These are phyloP conservation scores for Drosophila macrothrix DNA, from an alignment of 2,888 invertebrate genomes.

Conservation along the genomic window DNA sequence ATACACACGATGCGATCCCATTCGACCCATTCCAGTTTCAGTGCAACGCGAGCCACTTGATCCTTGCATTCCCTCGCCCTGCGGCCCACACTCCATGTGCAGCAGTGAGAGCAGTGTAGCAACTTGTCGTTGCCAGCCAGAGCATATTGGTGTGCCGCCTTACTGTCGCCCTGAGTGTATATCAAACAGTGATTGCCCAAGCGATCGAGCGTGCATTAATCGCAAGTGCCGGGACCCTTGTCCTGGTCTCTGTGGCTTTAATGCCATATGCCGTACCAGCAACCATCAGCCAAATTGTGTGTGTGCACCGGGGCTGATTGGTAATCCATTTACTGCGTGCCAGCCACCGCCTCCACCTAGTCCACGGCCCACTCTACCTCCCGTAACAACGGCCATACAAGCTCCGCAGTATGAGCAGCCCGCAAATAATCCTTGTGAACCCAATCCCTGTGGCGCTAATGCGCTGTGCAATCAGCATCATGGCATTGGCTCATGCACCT, in stretches of 20 bases:
- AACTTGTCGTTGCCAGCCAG: slow-evolving; percentile 90
- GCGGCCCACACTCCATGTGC: slow-evolving; percentile 91
- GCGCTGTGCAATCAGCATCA: slow-evolving; percentile 88
- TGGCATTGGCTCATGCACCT: slow-evolving; percentile 90
- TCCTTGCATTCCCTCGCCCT: slow-evolving; percentile 87
- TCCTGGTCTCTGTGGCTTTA: slow-evolving; percentile 90
- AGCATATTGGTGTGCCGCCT: slow-evolving; percentile 89
- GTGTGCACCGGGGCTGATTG: slow-evolving; percentile 88
- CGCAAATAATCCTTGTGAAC: slow-evolving; percentile 87
- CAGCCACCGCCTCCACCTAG: slow-evolving; percentile 53
- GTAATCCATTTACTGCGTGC: slow-evolving; percentile 91
- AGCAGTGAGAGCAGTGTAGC: slow-evolving; percentile 88
- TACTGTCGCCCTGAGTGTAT: slow-evolving; percentile 91
- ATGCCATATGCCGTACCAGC: slow-evolving; percentile 90
- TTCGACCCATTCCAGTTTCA: slow-evolving; percentile 21
- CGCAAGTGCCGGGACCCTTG: slow-evolving; percentile 92
- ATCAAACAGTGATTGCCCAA: slow-evolving; percentile 90
- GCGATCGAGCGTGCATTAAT: slow-evolving; percentile 90
- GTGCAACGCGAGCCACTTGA: slow-evolving; percentile 75
- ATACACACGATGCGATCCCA: slow-evolving; percentile 86
- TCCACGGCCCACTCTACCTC: slow-evolving; percentile 9
- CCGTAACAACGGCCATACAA: slow-evolving; percentile 44
- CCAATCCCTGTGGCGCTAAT: slow-evolving; percentile 91
- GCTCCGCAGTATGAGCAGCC: slow-evolving; percentile 72
- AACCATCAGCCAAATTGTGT: slow-evolving; percentile 91